These are phyloP conservation scores for Drosophila seguyi DNA, from an alignment of 1,140 invertebrate species.

Conservation along the genomic window DNA sequence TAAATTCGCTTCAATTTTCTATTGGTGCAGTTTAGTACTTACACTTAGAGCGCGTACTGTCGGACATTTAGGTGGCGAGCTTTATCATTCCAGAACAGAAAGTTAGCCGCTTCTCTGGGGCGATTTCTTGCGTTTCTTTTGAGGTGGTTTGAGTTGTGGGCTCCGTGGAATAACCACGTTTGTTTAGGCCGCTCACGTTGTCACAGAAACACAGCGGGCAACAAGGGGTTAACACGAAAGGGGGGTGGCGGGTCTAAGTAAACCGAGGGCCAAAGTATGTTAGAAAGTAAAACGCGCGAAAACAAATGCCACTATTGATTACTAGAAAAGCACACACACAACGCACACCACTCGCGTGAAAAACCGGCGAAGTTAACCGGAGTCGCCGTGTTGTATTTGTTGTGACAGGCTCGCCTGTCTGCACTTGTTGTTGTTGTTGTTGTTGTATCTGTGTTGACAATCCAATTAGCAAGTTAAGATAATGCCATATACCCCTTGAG, in stretches of 20 bases:
- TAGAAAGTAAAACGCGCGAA: slow-evolving; percentile 71
- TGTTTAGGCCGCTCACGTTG: slow-evolving; percentile 67
- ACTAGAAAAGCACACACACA: slow-evolving; percentile 31
- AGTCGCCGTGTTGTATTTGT: slow-evolving; percentile 54
- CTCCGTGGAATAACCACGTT: slow-evolving; percentile 22
- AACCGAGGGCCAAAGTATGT: slow-evolving; percentile 42
- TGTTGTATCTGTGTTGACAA: slow-evolving; percentile 66
- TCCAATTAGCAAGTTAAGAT: slow-evolving; percentile 68
- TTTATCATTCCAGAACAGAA: slow-evolving; percentile 55
- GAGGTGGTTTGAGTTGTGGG: slow-evolving; percentile 1
- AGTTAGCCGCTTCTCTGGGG: slow-evolving; percentile 33
- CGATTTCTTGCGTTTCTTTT: slow-evolving; percentile 21
- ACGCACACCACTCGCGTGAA: slow-evolving; percentile 10
- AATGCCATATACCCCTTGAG: slow-evolving; percentile 16
- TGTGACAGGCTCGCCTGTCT: slow-evolving; percentile 52
- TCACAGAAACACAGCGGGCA: slow-evolving; percentile 65
- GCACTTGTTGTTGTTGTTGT: slow-evolving; percentile 25
- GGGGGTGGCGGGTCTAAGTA: background rate
- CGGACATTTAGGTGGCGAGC: slow-evolving; percentile 52
- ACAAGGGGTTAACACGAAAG: slow-evolving; percentile 8
- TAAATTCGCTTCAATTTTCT: background rate
- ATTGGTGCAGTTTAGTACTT: slow-evolving; percentile 31
- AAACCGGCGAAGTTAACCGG: slow-evolving; percentile 69
- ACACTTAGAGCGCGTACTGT: slow-evolving; percentile 75
- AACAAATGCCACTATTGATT: slow-evolving; percentile 75